Evolutionary conservation across 2,113 vertebrate genomes (phyloP).

Genomic region (Sialia sialis): DNA sequence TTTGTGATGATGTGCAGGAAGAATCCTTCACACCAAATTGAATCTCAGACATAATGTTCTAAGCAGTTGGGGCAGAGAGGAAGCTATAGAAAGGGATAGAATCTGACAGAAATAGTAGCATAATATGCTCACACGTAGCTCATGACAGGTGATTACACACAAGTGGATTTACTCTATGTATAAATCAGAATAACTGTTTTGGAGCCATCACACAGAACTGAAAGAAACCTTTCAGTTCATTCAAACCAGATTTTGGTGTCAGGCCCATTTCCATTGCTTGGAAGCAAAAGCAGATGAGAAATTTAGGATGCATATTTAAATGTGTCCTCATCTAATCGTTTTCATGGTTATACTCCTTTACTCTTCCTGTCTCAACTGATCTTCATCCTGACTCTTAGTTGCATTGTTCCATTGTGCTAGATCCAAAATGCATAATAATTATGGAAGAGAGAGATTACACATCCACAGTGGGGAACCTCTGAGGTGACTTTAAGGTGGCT

Average conservation of each 20-base stretch:
- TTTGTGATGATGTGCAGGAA: neutral
- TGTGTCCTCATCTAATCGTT: neutral
- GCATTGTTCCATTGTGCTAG: neutral
- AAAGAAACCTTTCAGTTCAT: neutral
- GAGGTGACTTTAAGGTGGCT: neutral
- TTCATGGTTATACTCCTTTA: neutral
- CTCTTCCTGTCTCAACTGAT: neutral
- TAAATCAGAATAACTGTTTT: neutral
- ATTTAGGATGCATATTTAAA: neutral
- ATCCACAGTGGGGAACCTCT: neutral
- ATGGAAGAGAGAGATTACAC: neutral
- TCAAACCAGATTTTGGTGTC: neutral
- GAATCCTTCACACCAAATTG: neutral
- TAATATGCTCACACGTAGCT: neutral
- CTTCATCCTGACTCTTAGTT: neutral
- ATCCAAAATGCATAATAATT: neutral
- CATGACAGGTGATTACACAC: neutral
- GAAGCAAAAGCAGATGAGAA: neutral
- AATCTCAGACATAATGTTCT: neutral
- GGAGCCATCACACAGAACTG: neutral
- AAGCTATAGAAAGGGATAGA: neutral
- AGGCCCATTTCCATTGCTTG: neutral
- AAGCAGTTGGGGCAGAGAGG: fast-evolving
- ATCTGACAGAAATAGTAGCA: neutral
- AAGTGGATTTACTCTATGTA: neutral